These are phyloP conservation scores for Tadarida brasiliensis DNA, from an alignment of 2,797 vertebrate species.

Conservation along the genomic window DNA sequence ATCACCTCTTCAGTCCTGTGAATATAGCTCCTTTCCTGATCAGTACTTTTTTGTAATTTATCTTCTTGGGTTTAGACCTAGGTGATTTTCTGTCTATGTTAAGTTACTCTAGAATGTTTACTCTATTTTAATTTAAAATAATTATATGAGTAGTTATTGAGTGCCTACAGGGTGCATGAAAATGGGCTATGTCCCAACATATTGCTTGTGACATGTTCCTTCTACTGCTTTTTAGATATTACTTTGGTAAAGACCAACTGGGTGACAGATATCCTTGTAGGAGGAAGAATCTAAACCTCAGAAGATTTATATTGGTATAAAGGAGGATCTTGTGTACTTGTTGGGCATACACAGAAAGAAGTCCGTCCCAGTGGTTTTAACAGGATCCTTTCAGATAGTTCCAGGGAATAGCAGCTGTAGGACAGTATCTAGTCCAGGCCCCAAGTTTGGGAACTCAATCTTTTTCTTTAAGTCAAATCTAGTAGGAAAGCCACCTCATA, in stretches of 20 bases:
- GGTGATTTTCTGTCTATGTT: not conserved
- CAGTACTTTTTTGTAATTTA: conserved; percentile 75
- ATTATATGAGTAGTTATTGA: not conserved
- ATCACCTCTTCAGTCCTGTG: conserved; percentile 76
- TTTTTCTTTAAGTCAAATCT: conserved; percentile 52
- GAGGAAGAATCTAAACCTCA: not conserved
- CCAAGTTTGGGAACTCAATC: not conserved
- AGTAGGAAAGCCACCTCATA: conserved; percentile 13
- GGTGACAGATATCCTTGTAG: not conserved
- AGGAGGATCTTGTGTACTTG: not conserved
- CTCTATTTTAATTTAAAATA: conserved; percentile 35
- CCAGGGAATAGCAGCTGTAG: not conserved
- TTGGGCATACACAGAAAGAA: not conserved
- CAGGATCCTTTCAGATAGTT: not conserved
- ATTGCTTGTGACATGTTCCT: not conserved
- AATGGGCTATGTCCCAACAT: not conserved
- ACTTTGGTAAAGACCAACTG: not conserved
- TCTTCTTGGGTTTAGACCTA: conserved; percentile 71
- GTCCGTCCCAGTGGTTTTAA: not conserved
- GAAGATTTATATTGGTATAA: not conserved
- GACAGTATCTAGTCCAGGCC: not conserved
- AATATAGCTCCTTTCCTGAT: conserved; percentile 82
- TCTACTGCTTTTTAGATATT: conserved; percentile 30
- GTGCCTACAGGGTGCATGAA: not conserved
- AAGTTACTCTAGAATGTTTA: not conserved